phyloP scores from a whole-genome alignment of 2,113 vertebrate species.

The Oncorhynchus clarkii region DNA sequence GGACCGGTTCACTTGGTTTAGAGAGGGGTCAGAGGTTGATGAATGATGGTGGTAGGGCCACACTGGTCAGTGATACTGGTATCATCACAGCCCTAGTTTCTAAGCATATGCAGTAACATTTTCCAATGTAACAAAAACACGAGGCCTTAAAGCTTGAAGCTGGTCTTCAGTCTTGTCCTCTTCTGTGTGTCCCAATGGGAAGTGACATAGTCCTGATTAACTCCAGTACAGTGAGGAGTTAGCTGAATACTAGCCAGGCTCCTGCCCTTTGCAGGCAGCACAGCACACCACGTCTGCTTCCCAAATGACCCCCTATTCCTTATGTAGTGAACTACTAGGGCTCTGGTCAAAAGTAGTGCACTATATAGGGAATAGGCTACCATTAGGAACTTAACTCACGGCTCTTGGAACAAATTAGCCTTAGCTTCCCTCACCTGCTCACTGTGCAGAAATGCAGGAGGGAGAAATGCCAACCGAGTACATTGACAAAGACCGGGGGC shows the following conservation, averaged over 20 bases:
- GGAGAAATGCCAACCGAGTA: neutral
- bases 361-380: too few species aligned
- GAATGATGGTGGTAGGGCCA: constrained; percentile 13
- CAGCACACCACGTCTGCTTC: neutral
- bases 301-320: too few species aligned
- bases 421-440: constrained; percentile 50
- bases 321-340: too few species aligned
- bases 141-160: too few species aligned
- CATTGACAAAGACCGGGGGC: neutral
- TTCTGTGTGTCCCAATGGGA: neutral
- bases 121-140: neutral
- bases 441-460: constrained; percentile 41
- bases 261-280: constrained; percentile 28
- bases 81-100: too few species aligned
- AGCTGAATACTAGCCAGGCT: constrained; percentile 22
- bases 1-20: constrained; percentile 5
- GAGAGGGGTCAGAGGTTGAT: constrained; percentile 45
- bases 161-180: neutral
- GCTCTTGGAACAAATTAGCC: constrained; percentile 49
- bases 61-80: neutral
- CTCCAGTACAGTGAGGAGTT: constrained; percentile 7
- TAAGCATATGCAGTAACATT: neutral
- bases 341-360: too few species aligned
- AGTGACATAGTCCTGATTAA: neutral
- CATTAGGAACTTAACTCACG: neutral